phyloP scores from a whole-genome alignment of 2,797 vertebrate genomes.

The Gephyroberyx darwinii region DNA sequence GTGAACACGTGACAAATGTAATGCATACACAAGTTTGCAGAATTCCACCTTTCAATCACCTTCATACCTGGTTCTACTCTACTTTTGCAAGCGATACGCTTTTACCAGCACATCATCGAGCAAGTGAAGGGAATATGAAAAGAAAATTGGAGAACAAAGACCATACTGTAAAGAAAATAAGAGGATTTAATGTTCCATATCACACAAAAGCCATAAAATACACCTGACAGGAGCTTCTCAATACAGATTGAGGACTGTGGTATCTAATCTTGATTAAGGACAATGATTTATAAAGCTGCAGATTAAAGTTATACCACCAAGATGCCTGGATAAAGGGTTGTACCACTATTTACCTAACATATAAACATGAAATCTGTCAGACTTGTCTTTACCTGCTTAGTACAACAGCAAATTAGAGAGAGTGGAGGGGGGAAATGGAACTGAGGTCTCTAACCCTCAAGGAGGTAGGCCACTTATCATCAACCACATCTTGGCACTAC shows the following conservation, averaged over 20 bases:
- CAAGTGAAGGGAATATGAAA: constrained; percentile 24
- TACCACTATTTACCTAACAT: constrained; percentile 55
- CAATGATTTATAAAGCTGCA: constrained; percentile 54
- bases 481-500: constrained; percentile 44
- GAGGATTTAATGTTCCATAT: constrained; percentile 32
- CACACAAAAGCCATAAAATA: constrained; percentile 32
- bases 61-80: not conserved
- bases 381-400: constrained; percentile 50
- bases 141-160: constrained; percentile 30
- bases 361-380: constrained; percentile 43
- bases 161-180: constrained; percentile 28
- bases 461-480: constrained; percentile 48
- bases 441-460: constrained; percentile 40
- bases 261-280: constrained; percentile 52
- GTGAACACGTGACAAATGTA: too few species aligned
- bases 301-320: constrained; percentile 24
- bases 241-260: constrained; percentile 33
- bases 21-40: not conserved
- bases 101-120: constrained; percentile 4
- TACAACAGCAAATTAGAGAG: constrained; percentile 31
- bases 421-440: constrained; percentile 35
- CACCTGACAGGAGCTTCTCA: constrained; percentile 21
- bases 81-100: constrained; percentile 15
- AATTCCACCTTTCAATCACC: constrained; percentile 1
- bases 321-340: constrained; percentile 48